Evolutionary conservation across 2,888 invertebrate species (phyloP).

Genomic region (Netelia inedita): DNA sequence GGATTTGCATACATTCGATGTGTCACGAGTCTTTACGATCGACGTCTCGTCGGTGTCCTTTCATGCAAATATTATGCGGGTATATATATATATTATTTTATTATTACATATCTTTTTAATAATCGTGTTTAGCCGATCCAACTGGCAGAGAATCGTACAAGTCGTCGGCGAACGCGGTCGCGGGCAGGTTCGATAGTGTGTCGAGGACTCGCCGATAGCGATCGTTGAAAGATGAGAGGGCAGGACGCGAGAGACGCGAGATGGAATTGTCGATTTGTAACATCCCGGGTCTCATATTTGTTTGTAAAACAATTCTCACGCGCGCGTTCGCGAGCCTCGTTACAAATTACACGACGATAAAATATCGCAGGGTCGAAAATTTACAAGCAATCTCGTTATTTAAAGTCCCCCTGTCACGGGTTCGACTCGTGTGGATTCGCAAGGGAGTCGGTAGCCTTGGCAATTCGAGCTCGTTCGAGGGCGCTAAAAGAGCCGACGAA

Average conservation of each 20-base stretch:
- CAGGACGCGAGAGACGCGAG: conserved; percentile 13
- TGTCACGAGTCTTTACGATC: conserved; percentile 6
- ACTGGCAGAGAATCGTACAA: conserved; percentile 32
- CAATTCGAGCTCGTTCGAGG: conserved; percentile 9
- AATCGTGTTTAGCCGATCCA: conserved; percentile 20
- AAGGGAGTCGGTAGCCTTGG: conserved; percentile 12
- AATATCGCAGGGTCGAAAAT: conserved; percentile 28
- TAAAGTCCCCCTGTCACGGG: not conserved
- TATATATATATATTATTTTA: conserved; percentile 8
- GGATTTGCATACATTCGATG: conserved; percentile 31
- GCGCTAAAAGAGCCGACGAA: conserved; percentile 8
- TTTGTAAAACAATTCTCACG: conserved; percentile 32
- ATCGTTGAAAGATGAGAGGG: conserved; percentile 54
- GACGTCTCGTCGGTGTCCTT: not conserved
- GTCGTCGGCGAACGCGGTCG: conserved; percentile 33
- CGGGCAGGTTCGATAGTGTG: conserved; percentile 50
- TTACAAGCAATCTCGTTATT: conserved; percentile 37
- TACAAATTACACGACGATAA: conserved; percentile 13
- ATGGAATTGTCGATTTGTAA: conserved; percentile 9
- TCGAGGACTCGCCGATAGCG: conserved; percentile 64
- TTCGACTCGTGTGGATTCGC: not conserved
- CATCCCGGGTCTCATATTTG: conserved; percentile 1
- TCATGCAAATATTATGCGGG: conserved; percentile 16
- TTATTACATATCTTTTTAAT: conserved; percentile 11
- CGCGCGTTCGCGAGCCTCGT: conserved; percentile 19